Conservation (phyloP, 1,140 invertebrate species). For the Camponotus floridanus region DNA sequence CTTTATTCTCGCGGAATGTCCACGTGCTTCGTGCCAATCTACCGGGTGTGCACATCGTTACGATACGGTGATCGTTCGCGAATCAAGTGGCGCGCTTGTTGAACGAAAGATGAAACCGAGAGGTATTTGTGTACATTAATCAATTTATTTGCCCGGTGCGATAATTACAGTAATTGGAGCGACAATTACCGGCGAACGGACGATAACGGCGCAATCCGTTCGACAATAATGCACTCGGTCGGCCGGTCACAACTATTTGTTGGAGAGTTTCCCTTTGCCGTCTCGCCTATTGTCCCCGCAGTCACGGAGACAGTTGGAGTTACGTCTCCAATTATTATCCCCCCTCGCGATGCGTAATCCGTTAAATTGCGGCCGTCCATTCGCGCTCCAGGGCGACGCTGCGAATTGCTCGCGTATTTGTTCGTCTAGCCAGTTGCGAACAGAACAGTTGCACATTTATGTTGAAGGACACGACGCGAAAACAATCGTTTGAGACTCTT, state of each 20-base stretch:
- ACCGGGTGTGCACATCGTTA: constrained; percentile 54
- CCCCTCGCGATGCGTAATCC: constrained; percentile 54
- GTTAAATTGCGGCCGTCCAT: constrained; percentile 46
- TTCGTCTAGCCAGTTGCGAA: constrained; percentile 49
- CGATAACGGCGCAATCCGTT: constrained; percentile 55
- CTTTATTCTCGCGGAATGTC: constrained; percentile 39
- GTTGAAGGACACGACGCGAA: constrained; percentile 43
- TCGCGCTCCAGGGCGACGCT: constrained; percentile 34
- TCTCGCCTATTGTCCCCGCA: constrained; percentile 45
- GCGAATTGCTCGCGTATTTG: constrained; percentile 60
- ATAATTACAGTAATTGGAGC: constrained; percentile 66
- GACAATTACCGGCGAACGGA: constrained; percentile 54
- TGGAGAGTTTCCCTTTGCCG: constrained; percentile 37
- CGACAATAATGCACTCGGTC: constrained; percentile 51
- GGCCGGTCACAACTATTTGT: constrained; percentile 58
- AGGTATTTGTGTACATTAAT: constrained; percentile 58
- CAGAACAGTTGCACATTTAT: not conserved
- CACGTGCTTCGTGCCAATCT: constrained; percentile 37
- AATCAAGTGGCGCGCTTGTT: constrained; percentile 37
- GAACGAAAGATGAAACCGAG: constrained; percentile 59
- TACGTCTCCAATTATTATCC: constrained; percentile 63
- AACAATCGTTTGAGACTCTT: not conserved
- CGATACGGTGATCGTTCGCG: not conserved
- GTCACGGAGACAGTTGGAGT: constrained; percentile 45
- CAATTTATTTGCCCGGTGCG: constrained; percentile 56